phyloP scores from a whole-genome alignment of 2,797 vertebrate genomes.

The Pseudopleuronectes americanus region DNA sequence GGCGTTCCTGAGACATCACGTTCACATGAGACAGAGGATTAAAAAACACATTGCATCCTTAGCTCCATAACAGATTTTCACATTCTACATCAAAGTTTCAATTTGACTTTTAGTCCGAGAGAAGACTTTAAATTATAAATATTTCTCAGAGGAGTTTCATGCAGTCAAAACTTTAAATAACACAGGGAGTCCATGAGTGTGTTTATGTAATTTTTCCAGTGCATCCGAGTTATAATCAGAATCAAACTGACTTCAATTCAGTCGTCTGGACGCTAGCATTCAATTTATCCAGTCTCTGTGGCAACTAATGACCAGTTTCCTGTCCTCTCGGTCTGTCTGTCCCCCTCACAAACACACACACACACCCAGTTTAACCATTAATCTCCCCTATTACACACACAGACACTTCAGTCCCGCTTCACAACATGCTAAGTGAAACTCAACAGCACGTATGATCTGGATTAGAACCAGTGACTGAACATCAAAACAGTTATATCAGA shows the following conservation, averaged over 20 bases:
- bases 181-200: no score
- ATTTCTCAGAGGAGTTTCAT: no score
- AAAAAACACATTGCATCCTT: no score
- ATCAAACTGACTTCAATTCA: not conserved
- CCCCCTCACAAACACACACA: slow-evolving; percentile 34
- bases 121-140: no score
- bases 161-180: no score
- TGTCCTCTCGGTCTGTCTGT: slow-evolving; percentile 43
- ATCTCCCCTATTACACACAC: slow-evolving; percentile 31
- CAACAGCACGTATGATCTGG: slow-evolving; percentile 45
- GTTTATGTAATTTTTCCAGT: no score
- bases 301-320: slow-evolving; percentile 66
- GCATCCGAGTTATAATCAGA: not conserved
- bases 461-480: slow-evolving; percentile 18
- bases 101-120: no score
- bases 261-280: slow-evolving; percentile 25
- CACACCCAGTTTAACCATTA: slow-evolving; percentile 70
- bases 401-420: not conserved
- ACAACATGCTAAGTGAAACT: slow-evolving; percentile 42
- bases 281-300: slow-evolving; percentile 41
- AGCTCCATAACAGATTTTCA: no score
- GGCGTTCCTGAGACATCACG: no score
- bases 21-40: no score
- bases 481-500: not conserved
- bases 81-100: no score